Evolutionary conservation across 2,888 invertebrate species (phyloP).

Genomic region (Hymenopus coronatus): DNA sequence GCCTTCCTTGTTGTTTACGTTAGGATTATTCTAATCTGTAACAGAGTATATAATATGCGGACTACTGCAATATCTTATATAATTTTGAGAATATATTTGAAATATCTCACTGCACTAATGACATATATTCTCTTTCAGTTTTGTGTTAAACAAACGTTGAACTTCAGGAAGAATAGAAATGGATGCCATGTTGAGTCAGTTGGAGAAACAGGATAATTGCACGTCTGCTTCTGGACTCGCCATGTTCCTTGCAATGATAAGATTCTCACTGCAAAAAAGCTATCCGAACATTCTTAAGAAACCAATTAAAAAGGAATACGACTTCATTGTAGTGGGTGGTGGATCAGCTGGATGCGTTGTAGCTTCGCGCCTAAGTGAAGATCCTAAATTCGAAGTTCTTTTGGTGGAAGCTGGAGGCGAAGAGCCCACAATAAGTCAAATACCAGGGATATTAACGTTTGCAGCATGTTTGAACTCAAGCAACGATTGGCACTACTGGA

Average conservation of each 20-base stretch:
- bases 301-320: not conserved
- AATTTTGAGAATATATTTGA: too few species aligned
- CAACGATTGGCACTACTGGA: not conserved
- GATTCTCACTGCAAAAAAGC: fast-evolving
- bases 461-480: not conserved
- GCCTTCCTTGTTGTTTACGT: too few species aligned
- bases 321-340: not conserved
- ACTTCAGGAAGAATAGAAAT: not conserved
- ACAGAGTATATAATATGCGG: too few species aligned
- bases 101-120: too few species aligned
- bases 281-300: not conserved
- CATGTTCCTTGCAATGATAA: not conserved
- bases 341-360: not conserved
- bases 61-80: too few species aligned
- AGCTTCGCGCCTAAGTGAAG: not conserved
- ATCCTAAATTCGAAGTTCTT: not conserved
- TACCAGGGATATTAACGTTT: not conserved
- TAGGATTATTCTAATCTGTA: too few species aligned
- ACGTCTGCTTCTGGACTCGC: not conserved
- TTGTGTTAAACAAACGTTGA: not conserved
- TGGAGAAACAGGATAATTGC: not conserved
- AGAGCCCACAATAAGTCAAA: not conserved
- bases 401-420: not conserved
- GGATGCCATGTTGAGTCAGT: not conserved
- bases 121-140: not conserved